phyloP scores from a whole-genome alignment of 2,113 vertebrate species.

The Seriola dumerili region DNA sequence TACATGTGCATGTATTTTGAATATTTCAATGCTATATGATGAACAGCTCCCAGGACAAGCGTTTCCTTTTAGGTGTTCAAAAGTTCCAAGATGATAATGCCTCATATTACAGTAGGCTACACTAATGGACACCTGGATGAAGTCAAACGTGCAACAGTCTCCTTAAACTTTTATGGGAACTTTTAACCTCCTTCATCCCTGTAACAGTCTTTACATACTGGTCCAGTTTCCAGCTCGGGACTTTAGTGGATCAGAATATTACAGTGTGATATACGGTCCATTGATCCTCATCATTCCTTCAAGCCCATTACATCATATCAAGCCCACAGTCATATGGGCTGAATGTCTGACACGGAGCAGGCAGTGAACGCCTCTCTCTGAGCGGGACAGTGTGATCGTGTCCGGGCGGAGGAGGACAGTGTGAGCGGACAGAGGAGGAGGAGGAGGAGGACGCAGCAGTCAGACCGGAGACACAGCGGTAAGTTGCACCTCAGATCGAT shows the following conservation, averaged over 20 bases:
- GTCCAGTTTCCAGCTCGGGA: not conserved
- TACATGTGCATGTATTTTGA: too few species aligned
- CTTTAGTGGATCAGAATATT: not conserved
- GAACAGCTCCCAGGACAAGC: too few species aligned
- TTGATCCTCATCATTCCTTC: not conserved
- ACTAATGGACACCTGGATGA: too few species aligned
- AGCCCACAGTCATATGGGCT: not conserved
- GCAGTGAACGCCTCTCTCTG: constrained; percentile 66
- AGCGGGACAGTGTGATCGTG: constrained; percentile 21
- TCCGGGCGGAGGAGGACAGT: constrained; percentile 47
- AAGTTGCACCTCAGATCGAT: constrained; percentile 38
- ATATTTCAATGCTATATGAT: too few species aligned
- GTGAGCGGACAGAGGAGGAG: constrained; percentile 14
- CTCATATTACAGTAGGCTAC: too few species aligned
- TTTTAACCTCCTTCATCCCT: not conserved
- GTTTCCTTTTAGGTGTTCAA: too few species aligned
- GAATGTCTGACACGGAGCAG: constrained; percentile 15
- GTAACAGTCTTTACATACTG: not conserved
- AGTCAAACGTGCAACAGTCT: not conserved
- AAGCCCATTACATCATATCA: not conserved
- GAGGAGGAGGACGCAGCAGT: constrained; percentile 31
- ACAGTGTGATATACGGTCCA: not conserved
- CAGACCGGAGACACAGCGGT: constrained; percentile 44
- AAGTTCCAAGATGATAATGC: too few species aligned
- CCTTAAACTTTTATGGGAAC: not conserved